Percentiles rank a stretch among this genome's conserved stretches.
These are phyloP conservation scores for Ellobium chinense DNA, from an alignment of 2,888 invertebrate species.

Conservation along the genomic window DNA sequence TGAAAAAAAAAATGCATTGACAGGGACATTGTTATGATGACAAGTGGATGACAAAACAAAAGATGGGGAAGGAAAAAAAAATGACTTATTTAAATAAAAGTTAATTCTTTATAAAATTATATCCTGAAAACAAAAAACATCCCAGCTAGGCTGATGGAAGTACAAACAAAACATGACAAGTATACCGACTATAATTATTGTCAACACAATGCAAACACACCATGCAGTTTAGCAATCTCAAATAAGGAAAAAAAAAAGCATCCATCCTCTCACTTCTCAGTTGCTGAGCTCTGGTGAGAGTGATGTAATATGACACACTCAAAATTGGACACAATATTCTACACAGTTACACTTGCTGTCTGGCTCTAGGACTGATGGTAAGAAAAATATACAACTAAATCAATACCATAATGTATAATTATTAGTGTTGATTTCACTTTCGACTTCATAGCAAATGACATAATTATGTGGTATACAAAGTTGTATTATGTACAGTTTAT, in stretches of 20 bases:
- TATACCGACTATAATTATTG: constrained; percentile 8
- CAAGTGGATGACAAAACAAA: no score
- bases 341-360: background rate
- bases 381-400: background rate
- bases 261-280: background rate
- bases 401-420: background rate
- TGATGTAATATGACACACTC: background rate
- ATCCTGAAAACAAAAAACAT: no score
- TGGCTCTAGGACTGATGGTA: background rate
- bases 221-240: constrained; percentile 23
- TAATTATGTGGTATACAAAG: background rate
- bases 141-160: no score
- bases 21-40: no score
- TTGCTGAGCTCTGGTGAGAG: background rate
- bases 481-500: constrained; percentile 16
- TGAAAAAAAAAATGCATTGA: no score
- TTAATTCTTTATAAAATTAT: no score
- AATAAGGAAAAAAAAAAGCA: background rate
- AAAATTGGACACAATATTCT: background rate
- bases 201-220: constrained; percentile 4
- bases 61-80: background rate
- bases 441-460: background rate
- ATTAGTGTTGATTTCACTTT: background rate
- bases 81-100: no score
- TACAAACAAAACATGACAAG: background rate